Base-by-base conservation (phyloP, 2,888 invertebrate species). In the Drosophila paramelanica region DNA sequence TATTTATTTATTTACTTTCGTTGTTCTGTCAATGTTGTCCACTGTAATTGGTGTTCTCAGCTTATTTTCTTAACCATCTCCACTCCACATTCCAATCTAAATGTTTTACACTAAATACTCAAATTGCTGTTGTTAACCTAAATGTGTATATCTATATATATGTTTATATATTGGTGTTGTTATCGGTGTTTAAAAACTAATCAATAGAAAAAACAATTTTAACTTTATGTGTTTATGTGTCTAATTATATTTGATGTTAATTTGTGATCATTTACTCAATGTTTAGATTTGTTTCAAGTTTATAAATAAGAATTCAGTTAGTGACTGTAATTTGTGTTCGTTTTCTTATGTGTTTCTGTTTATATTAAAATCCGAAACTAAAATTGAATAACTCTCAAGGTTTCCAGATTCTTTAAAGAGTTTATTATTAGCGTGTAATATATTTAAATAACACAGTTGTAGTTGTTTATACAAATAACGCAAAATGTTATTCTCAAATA, bases 41-140 rank as follows among this genome's bases (percentile, higher is more conserved):
- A 53, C 69, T 79, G 77, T 84, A 81, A 84, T 89, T 89, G 89
- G 81, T 83, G 82, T 88, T 67, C 46, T 71, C 52, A 45, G 52
- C 45, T 62, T 79, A 59, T 65, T 71, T 36, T 43, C 50, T 66
- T 38, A 45, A 73, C 11, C n/a, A n/a, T n/a, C n/a, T 36, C 36
- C 36, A 52, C 17, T 50, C 39, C 47, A 49, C 45, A n/a, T 20
- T 59, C 27, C 59, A 45, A 36, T 61, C 36, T 65, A 33, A 33
- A 75, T 73, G 47, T 67, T 36, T 67, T 36, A 33, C 45, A 52
- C 36, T 17, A 42, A 58, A 52, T 68, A 68, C 50, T 33, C 38
- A 23, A 59, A 53, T 73, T 62, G 68, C 20, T 76, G 77, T 79
- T 73, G 65, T 51, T 65, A 23, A 31, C 42, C 50, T 31, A 14